These are phyloP conservation scores for Cantharis flavilabris DNA, from an alignment of 2,888 invertebrate species.

Conservation along the genomic window DNA sequence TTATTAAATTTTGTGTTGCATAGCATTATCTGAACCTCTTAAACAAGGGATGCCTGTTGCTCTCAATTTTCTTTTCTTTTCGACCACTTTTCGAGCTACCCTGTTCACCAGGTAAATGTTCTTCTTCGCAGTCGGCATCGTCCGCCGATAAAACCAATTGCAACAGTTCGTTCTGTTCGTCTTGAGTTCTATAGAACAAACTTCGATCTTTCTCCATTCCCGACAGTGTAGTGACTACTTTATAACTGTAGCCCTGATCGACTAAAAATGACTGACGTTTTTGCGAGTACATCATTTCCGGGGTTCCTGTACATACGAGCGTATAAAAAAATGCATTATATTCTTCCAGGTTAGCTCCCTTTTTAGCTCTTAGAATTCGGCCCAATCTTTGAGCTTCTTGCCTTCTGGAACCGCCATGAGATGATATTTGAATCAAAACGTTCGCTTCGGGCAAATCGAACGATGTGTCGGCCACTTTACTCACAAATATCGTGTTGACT, in stretches of 20 bases:
- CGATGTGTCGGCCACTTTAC: slow-evolving; percentile 99
- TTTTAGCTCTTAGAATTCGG: slow-evolving; percentile 96
- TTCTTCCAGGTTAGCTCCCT: slow-evolving; percentile 93
- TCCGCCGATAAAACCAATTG: slow-evolving; percentile 92
- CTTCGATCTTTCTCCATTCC: slow-evolving; percentile 94
- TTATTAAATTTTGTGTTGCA: neutral
- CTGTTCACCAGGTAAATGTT: slow-evolving; percentile 72
- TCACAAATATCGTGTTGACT: slow-evolving; percentile 98
- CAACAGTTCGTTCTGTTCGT: slow-evolving; percentile 89
- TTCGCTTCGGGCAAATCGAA: slow-evolving; percentile 99
- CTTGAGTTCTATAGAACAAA: slow-evolving; percentile 81
- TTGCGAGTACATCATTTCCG: slow-evolving; percentile 93
- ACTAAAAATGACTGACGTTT: too few species aligned
- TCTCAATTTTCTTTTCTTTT: slow-evolving; percentile 54
- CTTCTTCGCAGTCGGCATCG: slow-evolving; percentile 96
- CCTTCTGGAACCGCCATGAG: slow-evolving; percentile 93
- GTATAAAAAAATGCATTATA: slow-evolving; percentile 89
- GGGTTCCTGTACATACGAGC: slow-evolving; percentile 19
- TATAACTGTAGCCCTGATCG: slow-evolving; percentile 99
- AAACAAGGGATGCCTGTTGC: slow-evolving; percentile 90
- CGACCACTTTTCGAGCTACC: too few species aligned
- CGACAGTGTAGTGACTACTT: slow-evolving; percentile 90
- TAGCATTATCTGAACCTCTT: slow-evolving; percentile 79
- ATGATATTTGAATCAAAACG: slow-evolving; percentile 95
- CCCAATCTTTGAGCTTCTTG: slow-evolving; percentile 98